These are phyloP conservation scores for Neodon shergylaensis DNA, from an alignment of 2,113 vertebrate species.

Conservation along the genomic window DNA sequence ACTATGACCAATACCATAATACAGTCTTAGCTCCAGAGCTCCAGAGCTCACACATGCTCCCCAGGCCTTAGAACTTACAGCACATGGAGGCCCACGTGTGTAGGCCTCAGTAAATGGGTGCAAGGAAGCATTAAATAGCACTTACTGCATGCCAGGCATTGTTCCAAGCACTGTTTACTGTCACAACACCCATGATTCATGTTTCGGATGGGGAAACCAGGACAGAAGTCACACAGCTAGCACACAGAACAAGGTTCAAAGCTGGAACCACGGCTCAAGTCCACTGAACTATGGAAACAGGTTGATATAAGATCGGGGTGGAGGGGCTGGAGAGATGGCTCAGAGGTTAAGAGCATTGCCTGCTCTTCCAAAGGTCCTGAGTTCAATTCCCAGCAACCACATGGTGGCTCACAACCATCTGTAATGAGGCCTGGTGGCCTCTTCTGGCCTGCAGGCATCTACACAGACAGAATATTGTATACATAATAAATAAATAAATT, in stretches of 20 bases:
- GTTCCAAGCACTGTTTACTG: slow-evolving; percentile 3
- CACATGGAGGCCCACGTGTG: not conserved
- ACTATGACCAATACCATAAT: slow-evolving; percentile 5
- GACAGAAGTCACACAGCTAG: not conserved
- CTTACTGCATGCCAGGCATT: not conserved
- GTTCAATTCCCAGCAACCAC: no score
- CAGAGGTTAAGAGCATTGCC: no score
- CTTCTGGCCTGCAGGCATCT: no score
- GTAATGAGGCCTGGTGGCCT: no score
- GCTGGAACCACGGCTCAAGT: not conserved
- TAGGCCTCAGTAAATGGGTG: not conserved
- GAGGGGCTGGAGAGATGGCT: not conserved
- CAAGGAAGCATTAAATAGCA: not conserved
- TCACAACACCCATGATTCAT: not conserved
- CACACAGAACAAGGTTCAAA: slow-evolving; percentile 26
- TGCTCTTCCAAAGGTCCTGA: no score
- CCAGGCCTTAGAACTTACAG: not conserved
- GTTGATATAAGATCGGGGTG: not conserved
- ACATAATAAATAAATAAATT: no score
- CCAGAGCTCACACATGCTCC: not conserved
- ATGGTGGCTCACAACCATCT: no score
- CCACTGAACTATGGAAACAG: not conserved
- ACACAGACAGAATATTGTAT: no score
- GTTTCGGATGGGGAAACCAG: not conserved
- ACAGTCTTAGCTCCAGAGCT: not conserved